These are phyloP conservation scores for Margaritifera margaritifera DNA, from an alignment of 2,888 invertebrate genomes.

Conservation along the genomic window DNA sequence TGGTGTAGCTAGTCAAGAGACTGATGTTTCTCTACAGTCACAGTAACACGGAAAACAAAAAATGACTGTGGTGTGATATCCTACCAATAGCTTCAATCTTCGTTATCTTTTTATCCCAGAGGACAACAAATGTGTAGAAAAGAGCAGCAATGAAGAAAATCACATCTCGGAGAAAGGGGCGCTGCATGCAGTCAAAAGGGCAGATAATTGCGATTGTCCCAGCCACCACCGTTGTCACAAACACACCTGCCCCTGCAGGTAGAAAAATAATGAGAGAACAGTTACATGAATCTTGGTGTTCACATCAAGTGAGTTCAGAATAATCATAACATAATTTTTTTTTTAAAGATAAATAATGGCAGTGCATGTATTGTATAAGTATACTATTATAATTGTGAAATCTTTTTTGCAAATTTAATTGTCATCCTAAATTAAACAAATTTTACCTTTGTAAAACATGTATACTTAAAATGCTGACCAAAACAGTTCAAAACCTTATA, in stretches of 20 bases:
- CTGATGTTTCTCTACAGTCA: background rate
- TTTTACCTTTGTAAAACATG: too few species aligned
- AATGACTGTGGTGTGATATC: background rate
- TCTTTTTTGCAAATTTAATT: too few species aligned
- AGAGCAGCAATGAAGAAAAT: conserved; percentile 75
- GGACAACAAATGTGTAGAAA: conserved; percentile 75
- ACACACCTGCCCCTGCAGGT: conserved; percentile 78
- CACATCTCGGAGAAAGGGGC: conserved; percentile 76
- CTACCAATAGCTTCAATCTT: conserved; percentile 74
- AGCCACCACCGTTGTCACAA: conserved; percentile 78
- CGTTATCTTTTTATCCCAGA: conserved; percentile 74
- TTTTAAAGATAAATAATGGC: too few species aligned
- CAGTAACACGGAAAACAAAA: background rate
- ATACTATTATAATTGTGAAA: too few species aligned
- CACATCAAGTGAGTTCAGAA: background rate
- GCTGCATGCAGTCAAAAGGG: conserved; percentile 76
- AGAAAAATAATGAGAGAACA: conserved; percentile 1
- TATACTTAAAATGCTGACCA: too few species aligned
- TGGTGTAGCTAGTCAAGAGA: too few species aligned
- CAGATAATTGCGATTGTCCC: conserved; percentile 76
- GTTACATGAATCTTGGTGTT: background rate
- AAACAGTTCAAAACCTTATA: too few species aligned
- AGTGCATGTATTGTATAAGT: too few species aligned
- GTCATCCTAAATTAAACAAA: too few species aligned
- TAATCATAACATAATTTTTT: too few species aligned